These are phyloP conservation scores for Malacosoma neustria DNA, from an alignment of 2,888 invertebrate genomes.

Conservation along the genomic window DNA sequence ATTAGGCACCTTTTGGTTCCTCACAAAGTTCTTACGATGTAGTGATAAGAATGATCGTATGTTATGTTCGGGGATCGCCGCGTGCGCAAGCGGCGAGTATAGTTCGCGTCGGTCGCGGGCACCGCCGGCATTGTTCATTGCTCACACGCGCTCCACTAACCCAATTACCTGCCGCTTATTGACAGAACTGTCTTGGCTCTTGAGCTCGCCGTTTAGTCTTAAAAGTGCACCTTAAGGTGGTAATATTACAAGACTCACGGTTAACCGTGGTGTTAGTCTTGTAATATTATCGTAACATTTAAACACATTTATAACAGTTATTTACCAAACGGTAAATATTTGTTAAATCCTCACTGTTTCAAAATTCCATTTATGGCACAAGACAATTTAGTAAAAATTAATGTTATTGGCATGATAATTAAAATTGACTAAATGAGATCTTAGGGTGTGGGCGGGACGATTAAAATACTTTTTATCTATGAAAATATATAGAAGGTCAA, in stretches of 20 bases:
- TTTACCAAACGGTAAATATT: too few relatives aligned
- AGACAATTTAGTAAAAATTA: too few relatives aligned
- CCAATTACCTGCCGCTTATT: constrained; percentile 62
- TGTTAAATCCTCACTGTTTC: too few relatives aligned
- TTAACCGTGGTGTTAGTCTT: too few relatives aligned
- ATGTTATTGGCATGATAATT: too few relatives aligned
- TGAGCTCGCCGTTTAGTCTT: constrained; percentile 38
- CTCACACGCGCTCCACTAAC: constrained; percentile 60
- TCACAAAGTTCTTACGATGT: neutral
- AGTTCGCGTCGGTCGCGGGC: constrained; percentile 23
- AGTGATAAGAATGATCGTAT: neutral
- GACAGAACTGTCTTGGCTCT: constrained; percentile 67
- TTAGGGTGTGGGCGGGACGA: constrained; percentile 13
- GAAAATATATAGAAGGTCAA: neutral
- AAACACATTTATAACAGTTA: too few relatives aligned
- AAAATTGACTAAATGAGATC: neutral
- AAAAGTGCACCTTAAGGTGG: constrained; percentile 18
- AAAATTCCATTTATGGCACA: too few relatives aligned
- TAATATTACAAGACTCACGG: too few relatives aligned
- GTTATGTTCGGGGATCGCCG: constrained; percentile 1
- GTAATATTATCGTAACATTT: too few relatives aligned
- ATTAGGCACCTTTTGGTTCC: neutral
- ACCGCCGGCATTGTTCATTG: constrained; percentile 44
- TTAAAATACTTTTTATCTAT: constrained; percentile 13
- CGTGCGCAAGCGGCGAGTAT: constrained; percentile 23